Evolutionary conservation across 2,888 invertebrate genomes (phyloP), one percentile per base, ranked within the genome.

Genomic region (Platerodrilus igneus): DNA sequence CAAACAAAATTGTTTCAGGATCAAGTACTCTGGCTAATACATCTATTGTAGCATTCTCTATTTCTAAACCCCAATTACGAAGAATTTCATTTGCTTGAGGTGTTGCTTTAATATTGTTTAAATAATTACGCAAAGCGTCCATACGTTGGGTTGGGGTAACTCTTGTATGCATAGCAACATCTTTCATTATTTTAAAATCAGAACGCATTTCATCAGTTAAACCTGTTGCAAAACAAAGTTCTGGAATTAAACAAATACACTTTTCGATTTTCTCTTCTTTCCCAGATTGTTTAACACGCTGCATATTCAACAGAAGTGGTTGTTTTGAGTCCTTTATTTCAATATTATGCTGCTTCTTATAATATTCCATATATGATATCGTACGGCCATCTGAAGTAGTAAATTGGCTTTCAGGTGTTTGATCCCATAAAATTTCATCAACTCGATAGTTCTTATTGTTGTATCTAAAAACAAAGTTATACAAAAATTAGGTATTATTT

Each of bases 371-470:
- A 51, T 83, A 88, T 0, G 79, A 71, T 2, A 83, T 76, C 48
- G 66, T 46, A 45, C 61, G 41, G 2, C 75, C 77, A 25, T 72
- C 72, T 30, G 71, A 73, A 13, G 72, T 75, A 25, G 75, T 70
- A 60, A 97, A 96, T 0, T 76, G 78, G 0, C 77, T 76, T 38
- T 54, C 61, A 0, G 95, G 94, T 20, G 68, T 79, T 64, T 77
- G 74, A 1, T 81, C 73, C 74, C 88, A 92, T 8, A 79, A 76
- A 15, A 97, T 81, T 47, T 90, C 88, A 62, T 94, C 91, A 8
- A 97, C 77, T 19, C 83, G 67, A 62, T 95, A 95, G 0, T 86
- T 79, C 53, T 82, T 85, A 62, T 95, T 93, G 62, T 95, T 96
- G 60, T 96, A 96, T 1, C 84, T 75, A 0, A 91, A 52, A 35